Evolutionary conservation across 2,888 invertebrate species (phyloP), one percentile per base, ranked within the genome.

Genomic region (Thymelicus lineola): DNA sequence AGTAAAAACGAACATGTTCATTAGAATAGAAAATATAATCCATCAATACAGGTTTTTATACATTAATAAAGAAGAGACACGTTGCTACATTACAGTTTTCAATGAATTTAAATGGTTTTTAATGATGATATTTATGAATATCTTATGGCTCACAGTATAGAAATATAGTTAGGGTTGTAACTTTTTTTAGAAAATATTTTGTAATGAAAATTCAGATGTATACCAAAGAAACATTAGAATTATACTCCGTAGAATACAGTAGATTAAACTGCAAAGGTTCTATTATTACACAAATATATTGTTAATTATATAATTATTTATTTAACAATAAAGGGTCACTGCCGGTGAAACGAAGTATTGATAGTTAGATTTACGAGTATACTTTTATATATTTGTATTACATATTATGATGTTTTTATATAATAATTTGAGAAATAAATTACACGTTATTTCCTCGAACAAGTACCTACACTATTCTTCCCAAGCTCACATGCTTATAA

Each of bases 221-320:
- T 90, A 89, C 90, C 90, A 90, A 90, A 90, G 88, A 90, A 77
- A 75, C 6, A 53, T 53, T 66, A 59, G 66, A 53, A 42, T 62
- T 62, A 62, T 55, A 55, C 42, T 61, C 17, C 45, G 35, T 68
- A 74, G 66, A 66, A 60, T 75, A 76, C n/a, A 59, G 14, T 73
- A 74, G 72, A 76, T 63, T 70, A 74, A 67, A 72, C 67, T 72
- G 66, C 59, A 67, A 74, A 53, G 53, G 53, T 53, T 53, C 20
- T 73, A 73, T 74, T 72, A 70, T 64, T 67, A 71, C 71, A 71
- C 71, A 69, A 58, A 75, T 76, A 66, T 72, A 70, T 63, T 72
- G 67, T 70, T 73, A 73, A 77, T 69, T 53, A 75, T 72, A 74
- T 63, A 69, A 71, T 46, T 61, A 74, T 63, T 68, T 68, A 68